These are phyloP conservation scores for Petrocephalus schoutedeni DNA, from an alignment of 2,797 vertebrate species.

Conservation along the genomic window DNA sequence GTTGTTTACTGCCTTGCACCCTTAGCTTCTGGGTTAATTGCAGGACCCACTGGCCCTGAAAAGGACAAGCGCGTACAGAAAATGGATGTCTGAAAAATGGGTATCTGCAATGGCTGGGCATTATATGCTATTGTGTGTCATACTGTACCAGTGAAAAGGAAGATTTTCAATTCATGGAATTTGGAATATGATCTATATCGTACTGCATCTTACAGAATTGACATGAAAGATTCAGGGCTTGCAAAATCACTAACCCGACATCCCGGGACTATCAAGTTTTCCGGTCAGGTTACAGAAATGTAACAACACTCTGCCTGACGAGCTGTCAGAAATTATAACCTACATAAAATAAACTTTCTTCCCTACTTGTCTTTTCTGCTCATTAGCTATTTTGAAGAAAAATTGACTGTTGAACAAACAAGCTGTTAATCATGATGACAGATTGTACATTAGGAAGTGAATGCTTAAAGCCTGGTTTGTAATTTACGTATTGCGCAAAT, in stretches of 20 bases:
- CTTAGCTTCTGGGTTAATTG: not conserved
- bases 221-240: not conserved
- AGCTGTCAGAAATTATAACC: not conserved
- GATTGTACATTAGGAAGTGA: not conserved
- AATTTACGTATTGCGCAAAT: no score
- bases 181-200: no score
- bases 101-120: not conserved
- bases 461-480: no score
- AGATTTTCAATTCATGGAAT: no score
- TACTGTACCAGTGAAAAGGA: no score
- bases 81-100: not conserved
- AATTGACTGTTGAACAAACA: not conserved
- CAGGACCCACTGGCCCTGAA: not conserved
- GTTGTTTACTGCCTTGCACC: not conserved
- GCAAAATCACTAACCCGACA: not conserved
- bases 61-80: not conserved
- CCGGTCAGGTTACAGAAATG: not conserved
- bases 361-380: not conserved
- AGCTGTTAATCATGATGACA: not conserved
- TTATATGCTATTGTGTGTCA: not conserved
- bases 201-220: not conserved
- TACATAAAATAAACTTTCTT: not conserved
- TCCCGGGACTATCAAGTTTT: not conserved
- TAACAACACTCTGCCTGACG: not conserved
- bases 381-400: not conserved